Evolutionary conservation across 2,797 vertebrate genomes (phyloP), one percentile per base, ranked within the genome.

Genomic region (Parambassis ranga): DNA sequence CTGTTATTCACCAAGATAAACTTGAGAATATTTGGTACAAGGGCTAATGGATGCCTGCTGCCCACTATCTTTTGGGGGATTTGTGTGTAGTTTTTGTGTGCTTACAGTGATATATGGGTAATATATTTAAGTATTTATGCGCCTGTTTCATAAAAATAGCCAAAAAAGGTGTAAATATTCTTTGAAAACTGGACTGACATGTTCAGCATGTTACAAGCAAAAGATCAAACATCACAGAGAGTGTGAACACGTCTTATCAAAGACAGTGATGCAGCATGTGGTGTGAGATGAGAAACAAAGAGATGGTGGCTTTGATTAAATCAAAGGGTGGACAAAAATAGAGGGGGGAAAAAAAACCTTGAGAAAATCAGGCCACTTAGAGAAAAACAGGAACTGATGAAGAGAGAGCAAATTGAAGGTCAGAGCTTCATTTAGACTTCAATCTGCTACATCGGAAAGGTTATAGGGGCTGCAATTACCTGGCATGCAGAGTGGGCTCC

Each of bases 371-470:
- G 78, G 58, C 14, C 53, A 70, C 61, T 83, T 67, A 63, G 24
- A 65, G 32, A 67, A 56, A 68, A 75, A 77, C 60, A 71, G 36
- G 39, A 70, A 62, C 32, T 74, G 71, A 83, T 75, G 72, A 80
- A 72, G 53, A 79, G 20, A 71, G 74, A 71, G 64, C 32, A 76
- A 76, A 77, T 30, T 66, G 76, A 85, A 89, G 85, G 79, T 86
- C 82, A 73, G 53, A 56, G 49, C 70, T 68, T 71, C 46, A 78
- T 75, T 84, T 71, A 64, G 48, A 75, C 67, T 79, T 72, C 72
- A 81, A 50, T 82, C 61, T 73, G 58, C 32, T 56, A 37, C 57
- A 63, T 48, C 7, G 22, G 52, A 53, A 71, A 78, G 43, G 48
- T 64, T 78, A 58, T 55, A 39, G 52, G 28, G 15, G 16, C 55